Conservation (phyloP, 1,140 invertebrate species). For the Tribolium madens region DNA sequence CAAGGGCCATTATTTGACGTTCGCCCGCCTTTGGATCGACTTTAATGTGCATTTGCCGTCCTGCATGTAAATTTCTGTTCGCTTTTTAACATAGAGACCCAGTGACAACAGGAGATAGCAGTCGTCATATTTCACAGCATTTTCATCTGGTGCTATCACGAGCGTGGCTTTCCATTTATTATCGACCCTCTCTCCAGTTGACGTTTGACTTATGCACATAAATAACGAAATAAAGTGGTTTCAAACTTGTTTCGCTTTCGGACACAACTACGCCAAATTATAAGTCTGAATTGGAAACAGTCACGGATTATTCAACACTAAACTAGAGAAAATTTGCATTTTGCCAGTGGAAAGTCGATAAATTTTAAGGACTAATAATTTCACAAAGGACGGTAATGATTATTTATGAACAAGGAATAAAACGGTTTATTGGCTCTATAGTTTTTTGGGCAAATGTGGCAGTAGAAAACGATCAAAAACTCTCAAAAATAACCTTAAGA, state of each 20-base stretch:
- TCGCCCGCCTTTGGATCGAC: neutral
- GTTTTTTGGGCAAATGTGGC: neutral
- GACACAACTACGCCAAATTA: neutral
- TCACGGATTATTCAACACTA: neutral
- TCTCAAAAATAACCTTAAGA: too few species aligned
- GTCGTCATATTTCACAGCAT: constrained; percentile 58
- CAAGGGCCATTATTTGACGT: neutral
- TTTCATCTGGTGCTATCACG: constrained; percentile 56
- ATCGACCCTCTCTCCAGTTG: constrained; percentile 44
- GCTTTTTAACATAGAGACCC: constrained; percentile 22
- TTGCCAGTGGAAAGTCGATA: neutral
- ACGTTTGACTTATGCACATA: constrained; percentile 51
- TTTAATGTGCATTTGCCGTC: neutral
- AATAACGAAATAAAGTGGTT: constrained; percentile 45
- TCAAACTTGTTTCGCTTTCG: constrained; percentile 20
- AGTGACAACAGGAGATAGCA: constrained; percentile 52
- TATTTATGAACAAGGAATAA: neutral
- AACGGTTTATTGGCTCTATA: neutral
- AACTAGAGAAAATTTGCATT: neutral
- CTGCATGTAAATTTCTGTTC: constrained; percentile 16
- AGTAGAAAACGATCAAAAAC: too few species aligned
- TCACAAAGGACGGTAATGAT: neutral
- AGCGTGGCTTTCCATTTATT: constrained; percentile 50
- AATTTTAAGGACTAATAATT: neutral
- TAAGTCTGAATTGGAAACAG: neutral